phyloP scores from a whole-genome alignment of 2,797 vertebrate species.

The Perodicticus potto region DNA sequence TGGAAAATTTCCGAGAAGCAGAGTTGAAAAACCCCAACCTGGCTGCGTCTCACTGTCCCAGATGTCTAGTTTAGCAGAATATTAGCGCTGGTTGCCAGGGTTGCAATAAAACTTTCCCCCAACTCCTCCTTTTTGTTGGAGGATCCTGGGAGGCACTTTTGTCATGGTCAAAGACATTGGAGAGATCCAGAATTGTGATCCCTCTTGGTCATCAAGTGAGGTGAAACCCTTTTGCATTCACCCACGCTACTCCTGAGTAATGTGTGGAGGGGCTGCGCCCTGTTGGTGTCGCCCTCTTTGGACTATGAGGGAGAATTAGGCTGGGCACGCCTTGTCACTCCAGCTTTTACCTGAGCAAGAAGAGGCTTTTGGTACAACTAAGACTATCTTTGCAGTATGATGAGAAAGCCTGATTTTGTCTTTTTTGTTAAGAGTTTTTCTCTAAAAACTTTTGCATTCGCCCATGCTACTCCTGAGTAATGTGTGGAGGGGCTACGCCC shows the following conservation, averaged over 20 bases:
- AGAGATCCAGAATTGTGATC: background rate
- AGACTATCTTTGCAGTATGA: background rate
- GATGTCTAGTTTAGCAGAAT: background rate
- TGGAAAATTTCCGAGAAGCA: background rate
- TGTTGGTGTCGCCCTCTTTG: background rate
- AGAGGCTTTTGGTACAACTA: background rate
- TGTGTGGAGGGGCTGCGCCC: background rate
- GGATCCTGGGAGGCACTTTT: background rate
- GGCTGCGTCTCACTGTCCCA: background rate
- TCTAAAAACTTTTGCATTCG: too few species aligned
- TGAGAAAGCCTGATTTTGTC: background rate
- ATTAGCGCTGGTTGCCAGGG: background rate
- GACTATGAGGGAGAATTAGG: background rate
- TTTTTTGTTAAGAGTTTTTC: slow-evolving; percentile 33
- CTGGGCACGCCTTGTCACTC: background rate
- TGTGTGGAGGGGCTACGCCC: background rate
- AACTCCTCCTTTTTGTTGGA: background rate
- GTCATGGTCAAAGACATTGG: background rate
- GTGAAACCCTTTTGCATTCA: background rate
- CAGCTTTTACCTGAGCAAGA: background rate
- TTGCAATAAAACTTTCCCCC: background rate
- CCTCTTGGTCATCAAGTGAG: background rate
- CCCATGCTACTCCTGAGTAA: background rate
- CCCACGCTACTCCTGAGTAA: background rate
- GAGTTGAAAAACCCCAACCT: background rate